Conservation (phyloP, 2,888 invertebrate species). For the Chrysolina americana region DNA sequence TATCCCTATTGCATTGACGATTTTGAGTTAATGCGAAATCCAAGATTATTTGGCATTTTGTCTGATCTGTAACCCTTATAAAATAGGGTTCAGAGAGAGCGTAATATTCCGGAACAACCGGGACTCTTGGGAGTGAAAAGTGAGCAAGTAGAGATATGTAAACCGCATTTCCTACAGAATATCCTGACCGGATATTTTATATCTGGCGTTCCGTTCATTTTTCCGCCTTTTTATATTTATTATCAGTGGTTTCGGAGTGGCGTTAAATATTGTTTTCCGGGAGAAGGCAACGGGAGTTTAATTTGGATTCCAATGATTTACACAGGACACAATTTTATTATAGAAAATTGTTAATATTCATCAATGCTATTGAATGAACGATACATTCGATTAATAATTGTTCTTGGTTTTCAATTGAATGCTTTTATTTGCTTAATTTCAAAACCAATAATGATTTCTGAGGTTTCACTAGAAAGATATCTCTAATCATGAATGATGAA, state of each 20-base stretch:
- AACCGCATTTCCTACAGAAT: conserved; percentile 60
- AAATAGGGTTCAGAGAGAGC: conserved; percentile 25
- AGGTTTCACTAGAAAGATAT: too few species aligned
- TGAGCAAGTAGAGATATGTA: conserved; percentile 56
- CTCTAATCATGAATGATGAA: too few species aligned
- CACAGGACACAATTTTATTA: too few species aligned
- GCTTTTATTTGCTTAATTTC: too few species aligned
- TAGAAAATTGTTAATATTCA: too few species aligned
- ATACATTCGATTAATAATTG: too few species aligned
- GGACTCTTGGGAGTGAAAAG: conserved; percentile 37
- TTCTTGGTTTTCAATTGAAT: too few species aligned
- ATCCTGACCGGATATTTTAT: conserved; percentile 63
- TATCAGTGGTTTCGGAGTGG: conserved; percentile 19
- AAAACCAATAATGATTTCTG: too few species aligned
- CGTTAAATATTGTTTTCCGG: conserved; percentile 15
- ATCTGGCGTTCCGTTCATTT: conserved; percentile 58
- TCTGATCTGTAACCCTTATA: conserved; percentile 7
- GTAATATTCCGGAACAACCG: conserved; percentile 33
- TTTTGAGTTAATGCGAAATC: background rate
- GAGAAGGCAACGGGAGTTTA: background rate
- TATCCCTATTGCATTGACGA: background rate
- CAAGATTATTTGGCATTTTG: conserved; percentile 4
- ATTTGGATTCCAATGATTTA: background rate
- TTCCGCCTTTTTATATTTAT: conserved; percentile 37
- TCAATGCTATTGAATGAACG: too few species aligned